Evolutionary conservation across 1,140 invertebrate genomes (phyloP).

Genomic region (Cheumatopsyche charites): DNA sequence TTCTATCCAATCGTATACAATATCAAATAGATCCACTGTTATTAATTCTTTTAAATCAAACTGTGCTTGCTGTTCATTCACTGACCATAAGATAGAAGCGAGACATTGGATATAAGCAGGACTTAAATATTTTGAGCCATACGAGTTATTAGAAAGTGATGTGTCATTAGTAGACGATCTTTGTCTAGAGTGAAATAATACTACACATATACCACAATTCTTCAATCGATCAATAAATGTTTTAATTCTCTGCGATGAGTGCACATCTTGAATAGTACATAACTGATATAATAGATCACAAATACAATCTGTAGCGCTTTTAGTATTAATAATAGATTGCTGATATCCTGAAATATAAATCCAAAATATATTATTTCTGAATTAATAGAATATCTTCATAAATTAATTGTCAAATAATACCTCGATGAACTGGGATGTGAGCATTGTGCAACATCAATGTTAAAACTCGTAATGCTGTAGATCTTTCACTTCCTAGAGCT

Average conservation of each 20-base stretch:
- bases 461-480: slow-evolving; percentile 40
- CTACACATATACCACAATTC: slow-evolving; percentile 41
- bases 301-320: slow-evolving; percentile 69
- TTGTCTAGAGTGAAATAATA: slow-evolving; percentile 29
- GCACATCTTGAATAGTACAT: slow-evolving; percentile 66
- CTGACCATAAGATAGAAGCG: slow-evolving; percentile 82
- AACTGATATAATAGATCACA: slow-evolving; percentile 81
- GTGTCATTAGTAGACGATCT: slow-evolving; percentile 17
- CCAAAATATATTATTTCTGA: not conserved
- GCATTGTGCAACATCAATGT: slow-evolving; percentile 42
- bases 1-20: slow-evolving; percentile 78
- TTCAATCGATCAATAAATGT: slow-evolving; percentile 54
- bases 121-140: slow-evolving; percentile 47
- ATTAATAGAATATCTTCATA: not conserved
- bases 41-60: slow-evolving; percentile 71
- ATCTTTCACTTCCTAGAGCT: slow-evolving; percentile 38
- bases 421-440: slow-evolving; percentile 43
- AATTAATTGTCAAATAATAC: slow-evolving; percentile 31
- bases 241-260: slow-evolving; percentile 53
- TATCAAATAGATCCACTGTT: slow-evolving; percentile 72
- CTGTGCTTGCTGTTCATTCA: slow-evolving; percentile 65
- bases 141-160: slow-evolving; percentile 1
- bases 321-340: slow-evolving; percentile 46
- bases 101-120: slow-evolving; percentile 63
- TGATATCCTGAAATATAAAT: slow-evolving; percentile 52